These are phyloP conservation scores for Formica aserva DNA, from an alignment of 2,888 invertebrate species.

Conservation along the genomic window DNA sequence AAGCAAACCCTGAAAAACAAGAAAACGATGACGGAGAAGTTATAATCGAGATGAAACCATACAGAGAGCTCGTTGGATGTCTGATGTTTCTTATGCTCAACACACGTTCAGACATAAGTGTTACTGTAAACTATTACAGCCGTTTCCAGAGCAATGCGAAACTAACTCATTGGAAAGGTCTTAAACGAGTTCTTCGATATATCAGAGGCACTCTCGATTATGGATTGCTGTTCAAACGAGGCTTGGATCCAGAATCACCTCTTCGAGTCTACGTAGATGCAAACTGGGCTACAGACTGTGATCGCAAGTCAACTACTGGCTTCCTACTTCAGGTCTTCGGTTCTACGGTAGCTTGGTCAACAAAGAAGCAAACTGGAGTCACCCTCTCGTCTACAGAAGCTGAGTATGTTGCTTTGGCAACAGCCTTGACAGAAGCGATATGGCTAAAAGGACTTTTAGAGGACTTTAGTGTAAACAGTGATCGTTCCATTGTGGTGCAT, in stretches of 20 bases:
- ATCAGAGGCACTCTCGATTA: not conserved
- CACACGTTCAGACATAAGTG: not conserved
- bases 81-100: not conserved
- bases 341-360: too few relatives aligned
- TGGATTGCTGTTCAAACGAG: not conserved
- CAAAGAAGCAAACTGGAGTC: too few relatives aligned
- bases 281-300: not conserved
- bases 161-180: not conserved
- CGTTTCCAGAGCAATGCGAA: slow-evolving; percentile 6
- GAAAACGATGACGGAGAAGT: too few relatives aligned
- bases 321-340: too few relatives aligned
- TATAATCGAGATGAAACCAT: too few relatives aligned
- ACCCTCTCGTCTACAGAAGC: too few relatives aligned
- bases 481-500: too few relatives aligned
- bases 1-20: too few relatives aligned
- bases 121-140: not conserved
- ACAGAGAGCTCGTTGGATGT: not conserved
- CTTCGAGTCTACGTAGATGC: not conserved
- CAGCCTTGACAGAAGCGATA: too few relatives aligned
- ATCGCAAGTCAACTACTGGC: not conserved
- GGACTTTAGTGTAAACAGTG: too few relatives aligned
- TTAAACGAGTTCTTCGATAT: not conserved
- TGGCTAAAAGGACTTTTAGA: too few relatives aligned
- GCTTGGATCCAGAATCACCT: not conserved
- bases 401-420: too few relatives aligned